phyloP scores from a whole-genome alignment of 2,888 invertebrate genomes.

The Anthophora plumipes region DNA sequence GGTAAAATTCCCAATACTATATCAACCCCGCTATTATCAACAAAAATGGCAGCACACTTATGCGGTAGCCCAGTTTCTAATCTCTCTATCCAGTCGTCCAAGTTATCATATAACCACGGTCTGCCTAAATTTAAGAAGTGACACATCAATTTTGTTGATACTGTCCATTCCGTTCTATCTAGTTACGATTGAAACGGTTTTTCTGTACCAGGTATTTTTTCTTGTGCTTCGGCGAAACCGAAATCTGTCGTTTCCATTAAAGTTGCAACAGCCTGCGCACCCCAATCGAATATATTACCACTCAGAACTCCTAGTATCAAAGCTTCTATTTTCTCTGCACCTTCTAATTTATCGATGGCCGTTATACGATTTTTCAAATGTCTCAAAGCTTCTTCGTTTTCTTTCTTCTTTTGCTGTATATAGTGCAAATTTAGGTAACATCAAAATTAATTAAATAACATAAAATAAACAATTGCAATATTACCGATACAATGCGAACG shows the following conservation, averaged over 20 bases:
- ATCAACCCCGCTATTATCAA: constrained; percentile 98
- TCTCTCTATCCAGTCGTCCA: constrained; percentile 93
- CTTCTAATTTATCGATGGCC: constrained; percentile 89
- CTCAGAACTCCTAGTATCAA: constrained; percentile 87
- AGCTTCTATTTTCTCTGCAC: constrained; percentile 81
- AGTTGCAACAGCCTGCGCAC: constrained; percentile 94
- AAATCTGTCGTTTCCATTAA: constrained; percentile 92
- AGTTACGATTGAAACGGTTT: neutral
- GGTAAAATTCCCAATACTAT: constrained; percentile 96
- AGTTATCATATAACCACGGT: constrained; percentile 96
- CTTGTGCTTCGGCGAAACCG: constrained; percentile 92
- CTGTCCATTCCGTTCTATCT: neutral
- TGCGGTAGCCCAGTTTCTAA: constrained; percentile 89
- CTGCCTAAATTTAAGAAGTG: constrained; percentile 85
- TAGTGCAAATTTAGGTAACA: neutral
- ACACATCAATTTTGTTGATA: constrained; percentile 1
- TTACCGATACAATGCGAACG: neutral
- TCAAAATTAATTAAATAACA: neutral
- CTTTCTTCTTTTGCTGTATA: constrained; percentile 91
- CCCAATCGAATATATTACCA: constrained; percentile 99
- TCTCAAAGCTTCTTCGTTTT: constrained; percentile 92
- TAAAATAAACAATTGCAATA: neutral
- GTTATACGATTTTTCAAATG: constrained; percentile 89
- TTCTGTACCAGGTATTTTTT: constrained; percentile 90
- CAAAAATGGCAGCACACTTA: constrained; percentile 96